phyloP scores from a whole-genome alignment of 2,113 vertebrate species.

The Illadopsis cleaveri region DNA sequence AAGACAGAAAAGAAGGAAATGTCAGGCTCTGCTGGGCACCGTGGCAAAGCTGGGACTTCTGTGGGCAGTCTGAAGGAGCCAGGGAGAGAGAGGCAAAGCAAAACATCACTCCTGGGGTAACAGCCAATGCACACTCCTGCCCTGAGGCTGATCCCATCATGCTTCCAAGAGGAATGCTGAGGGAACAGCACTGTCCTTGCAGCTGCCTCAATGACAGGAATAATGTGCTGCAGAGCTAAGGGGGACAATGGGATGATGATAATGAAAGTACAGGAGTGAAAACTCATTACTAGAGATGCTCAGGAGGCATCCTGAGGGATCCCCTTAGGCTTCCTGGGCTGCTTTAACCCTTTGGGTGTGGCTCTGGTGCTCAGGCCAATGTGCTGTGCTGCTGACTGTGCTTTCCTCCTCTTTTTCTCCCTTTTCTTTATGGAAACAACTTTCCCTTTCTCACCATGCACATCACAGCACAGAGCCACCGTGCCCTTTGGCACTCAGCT shows the following conservation, averaged over 20 bases:
- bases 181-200: not conserved
- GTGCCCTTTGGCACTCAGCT: accelerated
- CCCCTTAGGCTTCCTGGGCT: not conserved
- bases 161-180: not conserved
- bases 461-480: accelerated
- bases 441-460: accelerated
- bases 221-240: not conserved
- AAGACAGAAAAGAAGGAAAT: not conserved
- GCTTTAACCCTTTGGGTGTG: not conserved
- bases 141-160: not conserved
- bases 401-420: not conserved
- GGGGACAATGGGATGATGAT: not conserved
- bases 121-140: not conserved
- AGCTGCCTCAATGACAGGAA: slow-evolving; percentile 7
- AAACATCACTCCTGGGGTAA: not conserved
- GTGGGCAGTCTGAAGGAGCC: not conserved
- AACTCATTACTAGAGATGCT: slow-evolving; percentile 33
- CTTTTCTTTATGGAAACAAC: not conserved
- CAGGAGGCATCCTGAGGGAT: not conserved
- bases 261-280: slow-evolving; percentile 30
- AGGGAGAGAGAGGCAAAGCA: not conserved
- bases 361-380: not conserved
- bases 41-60: not conserved
- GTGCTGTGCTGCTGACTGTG: not conserved
- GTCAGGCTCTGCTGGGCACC: not conserved